Conservation (phyloP, 1,140 invertebrate genomes). For the Anastrepha obliqua region DNA sequence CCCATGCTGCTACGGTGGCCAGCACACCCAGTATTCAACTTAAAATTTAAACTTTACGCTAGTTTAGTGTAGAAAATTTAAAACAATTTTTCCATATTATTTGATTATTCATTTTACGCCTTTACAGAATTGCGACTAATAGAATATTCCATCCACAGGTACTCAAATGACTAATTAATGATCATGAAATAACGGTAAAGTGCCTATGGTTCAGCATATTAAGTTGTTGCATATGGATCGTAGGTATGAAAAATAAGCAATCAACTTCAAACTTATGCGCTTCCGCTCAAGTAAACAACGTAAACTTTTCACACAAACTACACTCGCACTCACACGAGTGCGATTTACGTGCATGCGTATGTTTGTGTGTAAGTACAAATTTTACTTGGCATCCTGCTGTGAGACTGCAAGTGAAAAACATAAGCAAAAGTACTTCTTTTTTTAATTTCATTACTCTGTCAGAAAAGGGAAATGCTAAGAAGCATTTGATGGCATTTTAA, state of each 20-base stretch:
- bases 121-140: background rate
- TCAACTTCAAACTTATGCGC: slow-evolving; percentile 17
- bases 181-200: slow-evolving; percentile 29
- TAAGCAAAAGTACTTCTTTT: background rate
- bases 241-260: background rate
- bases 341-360: background rate
- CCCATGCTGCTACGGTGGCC: too few species aligned
- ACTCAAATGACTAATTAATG: background rate
- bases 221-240: slow-evolving; percentile 1
- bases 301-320: background rate
- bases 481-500: slow-evolving; percentile 36
- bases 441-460: background rate
- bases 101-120: background rate
- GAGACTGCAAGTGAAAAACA: background rate
- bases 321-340: too few species aligned
- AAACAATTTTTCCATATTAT: background rate
- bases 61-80: too few species aligned
- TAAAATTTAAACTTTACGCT: too few species aligned
- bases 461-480: slow-evolving; percentile 26
- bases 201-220: background rate
- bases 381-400: background rate
- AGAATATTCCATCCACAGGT: background rate
- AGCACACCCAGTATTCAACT: too few species aligned
- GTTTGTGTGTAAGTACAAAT: background rate
- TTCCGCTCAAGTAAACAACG: slow-evolving; percentile 46